A percentile compares a stretch with the other conserved stretches of the same genome.
These are phyloP conservation scores for Zaprionus ghesquierei DNA, from an alignment of 1,140 invertebrate genomes.

Conservation along the genomic window DNA sequence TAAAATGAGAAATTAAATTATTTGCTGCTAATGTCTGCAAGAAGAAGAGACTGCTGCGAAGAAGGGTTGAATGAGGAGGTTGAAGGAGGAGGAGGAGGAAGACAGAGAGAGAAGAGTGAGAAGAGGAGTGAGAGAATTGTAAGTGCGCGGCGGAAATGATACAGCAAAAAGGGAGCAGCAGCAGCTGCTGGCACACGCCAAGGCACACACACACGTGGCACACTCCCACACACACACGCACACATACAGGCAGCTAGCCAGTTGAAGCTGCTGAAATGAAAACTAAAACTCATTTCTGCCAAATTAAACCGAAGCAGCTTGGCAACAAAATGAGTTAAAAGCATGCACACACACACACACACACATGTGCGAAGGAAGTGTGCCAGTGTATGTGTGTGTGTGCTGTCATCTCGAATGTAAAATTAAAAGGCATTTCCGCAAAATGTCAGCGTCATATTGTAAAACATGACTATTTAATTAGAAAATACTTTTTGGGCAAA, in stretches of 20 bases:
- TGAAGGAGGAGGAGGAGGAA: too few species aligned
- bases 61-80: not conserved
- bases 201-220: slow-evolving; percentile 33
- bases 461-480: slow-evolving; percentile 82
- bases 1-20: slow-evolving; percentile 80
- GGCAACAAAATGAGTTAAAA: slow-evolving; percentile 60
- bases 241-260: slow-evolving; percentile 3
- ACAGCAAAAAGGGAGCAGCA: slow-evolving; percentile 63
- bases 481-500: slow-evolving; percentile 69
- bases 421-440: slow-evolving; percentile 82
- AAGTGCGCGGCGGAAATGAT: slow-evolving; percentile 65
- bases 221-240: slow-evolving; percentile 6
- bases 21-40: slow-evolving; percentile 72
- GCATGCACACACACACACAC: too few species aligned
- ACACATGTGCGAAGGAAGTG: slow-evolving; percentile 26
- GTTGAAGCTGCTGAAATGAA: slow-evolving; percentile 62
- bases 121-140: not conserved
- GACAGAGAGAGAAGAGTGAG: not conserved
- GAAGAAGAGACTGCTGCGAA: not conserved
- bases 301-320: slow-evolving; percentile 73
- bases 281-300: slow-evolving; percentile 81
- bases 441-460: slow-evolving; percentile 82
- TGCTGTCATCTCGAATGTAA: slow-evolving; percentile 65
- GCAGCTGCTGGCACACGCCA: slow-evolving; percentile 11
- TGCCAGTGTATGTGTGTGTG: not conserved